Conservation (phyloP, 2,113 vertebrate genomes). For the Pitta sordida region DNA sequence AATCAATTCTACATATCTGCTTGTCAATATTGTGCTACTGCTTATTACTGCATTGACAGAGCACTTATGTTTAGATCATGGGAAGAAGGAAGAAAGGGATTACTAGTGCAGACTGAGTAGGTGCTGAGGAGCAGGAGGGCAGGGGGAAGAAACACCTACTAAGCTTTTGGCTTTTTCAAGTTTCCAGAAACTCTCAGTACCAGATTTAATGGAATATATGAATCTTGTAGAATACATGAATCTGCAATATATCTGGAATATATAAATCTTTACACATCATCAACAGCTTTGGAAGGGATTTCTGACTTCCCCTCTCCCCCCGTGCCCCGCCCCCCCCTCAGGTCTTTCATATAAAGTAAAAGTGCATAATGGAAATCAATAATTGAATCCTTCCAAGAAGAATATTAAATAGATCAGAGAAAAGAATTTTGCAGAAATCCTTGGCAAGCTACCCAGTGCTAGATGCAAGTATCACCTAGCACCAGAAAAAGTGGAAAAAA, state of each 20-base stretch:
- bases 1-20: background rate
- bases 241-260: background rate
- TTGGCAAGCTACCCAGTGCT: background rate
- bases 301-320: background rate
- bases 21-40: background rate
- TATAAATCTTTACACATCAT: background rate
- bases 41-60: background rate
- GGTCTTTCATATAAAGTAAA: background rate
- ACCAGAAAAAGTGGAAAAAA: background rate
- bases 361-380: background rate
- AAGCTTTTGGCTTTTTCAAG: background rate
- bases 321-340: too few species aligned
- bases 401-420: background rate
- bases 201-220: slow-evolving; percentile 8
- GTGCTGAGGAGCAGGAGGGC: background rate
- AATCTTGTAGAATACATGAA: slow-evolving; percentile 11
- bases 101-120: background rate
- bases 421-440: background rate
- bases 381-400: background rate
- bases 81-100: background rate
- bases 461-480: background rate
- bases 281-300: background rate
- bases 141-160: background rate
- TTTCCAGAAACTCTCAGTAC: background rate
- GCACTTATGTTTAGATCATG: background rate